A percentile compares a stretch with the other conserved stretches of the same genome.
Evolutionary conservation across 2,113 vertebrate species (phyloP).

Genomic region (Gadus macrocephalus): DNA sequence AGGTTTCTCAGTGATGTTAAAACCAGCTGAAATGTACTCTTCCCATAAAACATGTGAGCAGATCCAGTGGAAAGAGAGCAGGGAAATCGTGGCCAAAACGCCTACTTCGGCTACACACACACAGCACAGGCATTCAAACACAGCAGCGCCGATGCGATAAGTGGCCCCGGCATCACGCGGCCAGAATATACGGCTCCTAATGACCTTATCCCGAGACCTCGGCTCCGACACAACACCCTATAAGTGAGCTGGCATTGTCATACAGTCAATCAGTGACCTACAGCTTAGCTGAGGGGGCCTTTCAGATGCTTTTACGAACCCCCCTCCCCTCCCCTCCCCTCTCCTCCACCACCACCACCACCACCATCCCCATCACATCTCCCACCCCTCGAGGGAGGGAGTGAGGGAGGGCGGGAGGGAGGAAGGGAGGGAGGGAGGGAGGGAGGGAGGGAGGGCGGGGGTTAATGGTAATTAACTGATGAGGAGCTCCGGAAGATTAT

Average conservation of each 20-base stretch:
- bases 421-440: slow-evolving; percentile 39
- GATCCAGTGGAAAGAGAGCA: too few relatives aligned
- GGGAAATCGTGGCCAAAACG: too few relatives aligned
- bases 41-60: too few relatives aligned
- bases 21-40: too few relatives aligned
- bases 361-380: slow-evolving; percentile 45
- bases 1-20: too few relatives aligned
- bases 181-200: slow-evolving; percentile 32
- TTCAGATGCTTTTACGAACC: slow-evolving; percentile 60
- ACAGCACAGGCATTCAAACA: too few relatives aligned
- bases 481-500: slow-evolving; percentile 68
- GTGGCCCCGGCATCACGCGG: neutral
- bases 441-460: slow-evolving; percentile 16
- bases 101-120: too few relatives aligned
- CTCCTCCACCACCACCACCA: slow-evolving; percentile 49
- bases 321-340: slow-evolving; percentile 16
- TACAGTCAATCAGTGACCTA: slow-evolving; percentile 68
- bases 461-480: slow-evolving; percentile 71
- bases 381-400: slow-evolving; percentile 48
- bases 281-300: slow-evolving; percentile 63
- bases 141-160: neutral
- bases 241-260: slow-evolving; percentile 61
- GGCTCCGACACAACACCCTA: slow-evolving; percentile 42
- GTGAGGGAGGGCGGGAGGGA: slow-evolving; percentile 11
- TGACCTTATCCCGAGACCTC: slow-evolving; percentile 29